Evolutionary conservation across 64 coral and sea anemone genomes (phyloP).

Genomic region (Trachythela sp.): DNA sequence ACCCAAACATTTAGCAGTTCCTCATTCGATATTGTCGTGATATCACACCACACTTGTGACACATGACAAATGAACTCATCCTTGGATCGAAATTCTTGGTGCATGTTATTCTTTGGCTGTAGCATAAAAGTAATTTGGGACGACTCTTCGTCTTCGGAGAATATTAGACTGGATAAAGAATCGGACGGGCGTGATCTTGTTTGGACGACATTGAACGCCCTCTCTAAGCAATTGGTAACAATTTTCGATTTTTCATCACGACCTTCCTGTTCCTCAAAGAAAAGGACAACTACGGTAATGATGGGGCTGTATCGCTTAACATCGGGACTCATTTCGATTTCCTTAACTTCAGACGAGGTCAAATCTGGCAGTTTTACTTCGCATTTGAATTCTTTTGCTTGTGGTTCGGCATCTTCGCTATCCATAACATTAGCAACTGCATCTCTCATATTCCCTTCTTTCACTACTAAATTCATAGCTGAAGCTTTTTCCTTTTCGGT

Average conservation of each 20-base stretch:
- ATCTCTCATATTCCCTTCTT: too few relatives aligned
- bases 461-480: background rate
- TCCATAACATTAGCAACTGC: background rate
- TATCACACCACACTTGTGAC: conserved; percentile 12
- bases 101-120: background rate
- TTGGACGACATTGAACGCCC: conserved; percentile 8
- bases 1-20: conserved; percentile 38
- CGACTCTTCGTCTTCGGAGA: background rate
- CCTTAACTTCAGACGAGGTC: background rate
- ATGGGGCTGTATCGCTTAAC: background rate
- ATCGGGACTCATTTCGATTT: too few relatives aligned
- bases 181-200: too few relatives aligned
- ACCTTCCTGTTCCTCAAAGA: background rate
- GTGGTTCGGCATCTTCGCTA: background rate
- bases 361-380: background rate
- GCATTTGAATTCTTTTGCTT: conserved; percentile 25
- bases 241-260: too few relatives aligned
- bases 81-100: conserved; percentile 24
- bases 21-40: background rate
- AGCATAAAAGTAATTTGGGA: conserved; percentile 13
- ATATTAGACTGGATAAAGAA: background rate
- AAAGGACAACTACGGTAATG: background rate
- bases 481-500: conserved; percentile 53
- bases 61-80: conserved; percentile 40
- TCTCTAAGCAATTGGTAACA: conserved; percentile 13